phyloP scores from a whole-genome alignment of 2,797 vertebrate species.

The Sternarchorhynchus goeldii region DNA sequence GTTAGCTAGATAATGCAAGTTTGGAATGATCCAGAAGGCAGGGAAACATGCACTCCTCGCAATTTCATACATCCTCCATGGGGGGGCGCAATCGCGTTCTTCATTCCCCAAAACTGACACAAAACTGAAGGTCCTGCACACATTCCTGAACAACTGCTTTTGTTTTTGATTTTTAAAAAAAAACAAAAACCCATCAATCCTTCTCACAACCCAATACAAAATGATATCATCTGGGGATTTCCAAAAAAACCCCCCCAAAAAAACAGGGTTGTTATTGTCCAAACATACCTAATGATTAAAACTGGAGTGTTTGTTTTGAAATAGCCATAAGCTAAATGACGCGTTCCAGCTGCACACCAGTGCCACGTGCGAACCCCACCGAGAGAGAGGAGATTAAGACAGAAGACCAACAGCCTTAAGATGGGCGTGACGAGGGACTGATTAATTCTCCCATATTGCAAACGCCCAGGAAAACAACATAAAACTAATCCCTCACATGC shows the following conservation, averaged over 20 bases:
- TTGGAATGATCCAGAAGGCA: conserved; percentile 8
- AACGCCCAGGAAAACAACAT: conserved; percentile 4
- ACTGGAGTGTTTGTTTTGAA: conserved; percentile 27
- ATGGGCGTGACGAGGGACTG: conserved; percentile 13
- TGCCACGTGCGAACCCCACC: conserved; percentile 35
- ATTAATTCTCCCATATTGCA: conserved; percentile 18
- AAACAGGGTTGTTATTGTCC: neutral
- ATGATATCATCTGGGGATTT: conserved; percentile 26
- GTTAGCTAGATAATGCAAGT: conserved; percentile 28
- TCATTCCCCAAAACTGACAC: neutral
- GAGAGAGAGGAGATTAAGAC: conserved; percentile 27
- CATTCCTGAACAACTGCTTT: conserved; percentile 15
- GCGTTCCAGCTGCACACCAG: conserved; percentile 42
- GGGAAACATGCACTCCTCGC: neutral
- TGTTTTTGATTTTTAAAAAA: too few species aligned
- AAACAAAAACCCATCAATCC: neutral
- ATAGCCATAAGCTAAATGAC: conserved; percentile 26
- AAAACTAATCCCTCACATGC: neutral
- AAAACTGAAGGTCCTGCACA: neutral
- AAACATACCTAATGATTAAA: conserved; percentile 28
- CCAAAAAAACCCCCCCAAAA: neutral
- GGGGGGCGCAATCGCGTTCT: neutral
- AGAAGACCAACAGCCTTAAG: conserved; percentile 25
- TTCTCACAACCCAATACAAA: conserved; percentile 21
- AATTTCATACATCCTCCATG: neutral